Evolutionary conservation across 2,888 invertebrate species (phyloP), one percentile per base, ranked within the genome.

Genomic region (Apodemia duryi): DNA sequence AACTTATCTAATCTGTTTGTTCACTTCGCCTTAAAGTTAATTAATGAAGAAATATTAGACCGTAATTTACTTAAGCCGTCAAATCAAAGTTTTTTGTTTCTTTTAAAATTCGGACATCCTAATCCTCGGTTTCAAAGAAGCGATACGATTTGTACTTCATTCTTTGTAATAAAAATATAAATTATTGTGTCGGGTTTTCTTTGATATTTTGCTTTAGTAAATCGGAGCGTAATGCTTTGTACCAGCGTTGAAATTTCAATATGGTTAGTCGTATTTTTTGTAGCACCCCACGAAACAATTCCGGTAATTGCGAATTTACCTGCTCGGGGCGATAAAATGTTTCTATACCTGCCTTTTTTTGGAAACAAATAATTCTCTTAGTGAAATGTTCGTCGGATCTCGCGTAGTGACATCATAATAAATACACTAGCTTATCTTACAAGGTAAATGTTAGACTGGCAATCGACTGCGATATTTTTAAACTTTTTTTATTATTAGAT

Each of bases 271-370:
- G 46, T 32, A 61, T 63, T 74, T 75, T 70, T 74, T 77, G 77
- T 77, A 74, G 74, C 64, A 73, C 74, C 72, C 77, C 75, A 72
- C 72, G 71, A 73, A 72, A 74, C 75, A 75, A 77, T 77, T 79
- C 70, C 75, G 81, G 75, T 79, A 78, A 79, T 82, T 80, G 83
- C 83, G 79, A 84, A 83, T 82, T 83, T 87, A 86, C 87, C 86
- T 86, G 86, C 80, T 76, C 72, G 68, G 70, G 70, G 73, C 74
- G 75, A 78, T 78, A 75, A 77, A 77, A 78, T 77, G 76, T 79
- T 75, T 75, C 57, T 57, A 61, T 67, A 66, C 67, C 67, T 64
- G 67, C 65, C 62, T 63, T 67, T 67, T 68, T 64, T 68, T 62
- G 65, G 64, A 54, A 61, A 62, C 65, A 65, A 65, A 67, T 65